Evolutionary conservation across 2,888 invertebrate species (phyloP), one percentile per base, ranked within the genome.

Genomic region (Dioctria rufipes): DNA sequence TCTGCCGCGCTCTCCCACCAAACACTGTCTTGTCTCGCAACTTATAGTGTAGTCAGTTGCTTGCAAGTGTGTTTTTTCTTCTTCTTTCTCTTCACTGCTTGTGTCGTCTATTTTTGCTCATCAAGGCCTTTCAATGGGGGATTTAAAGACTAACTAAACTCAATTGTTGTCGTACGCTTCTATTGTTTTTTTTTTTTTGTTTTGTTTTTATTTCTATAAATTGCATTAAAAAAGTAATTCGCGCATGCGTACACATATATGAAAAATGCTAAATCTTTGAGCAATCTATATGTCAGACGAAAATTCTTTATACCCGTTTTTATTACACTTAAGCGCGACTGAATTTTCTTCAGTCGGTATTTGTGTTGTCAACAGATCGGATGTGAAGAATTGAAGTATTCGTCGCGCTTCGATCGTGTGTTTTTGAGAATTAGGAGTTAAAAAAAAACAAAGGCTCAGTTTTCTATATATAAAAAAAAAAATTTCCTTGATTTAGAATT

Each of bases 111-210:
- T 67, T 67, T 67, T 67, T 43, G 67, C 46, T 25, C 67, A n/a
- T 54, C 73, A 73, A 73, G 73, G 73, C 73, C 73, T 73, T 49
- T 58, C 58, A 54, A 46, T 58, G 39, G 54, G 37, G 54, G 40
- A 40, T 73, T 58, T 73, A 54, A 39, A 51, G 73, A 58, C 73
- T 54, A 9, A 40, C 9, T n/a, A 37, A 8, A 49, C 25, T 25
- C 25, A 25, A 25, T 25, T 25, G 25, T 25, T 43, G 67, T 43
- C 13, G 49, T 73, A 58, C 58, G 54, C 58, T 58, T 67, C 46
- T 67, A 67, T 25, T 60, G 60, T n/a, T 8, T n/a, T 25, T 13
- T n/a, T 60, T 49, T 63, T 37, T 61, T 63, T 63, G 63, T 63
- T 39, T 63, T n/a, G n/a, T n/a, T 39, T 40, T 9, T 60, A 6